Evolutionary conservation across 2,888 invertebrate species (phyloP).

Genomic region (Brachycybe producta): DNA sequence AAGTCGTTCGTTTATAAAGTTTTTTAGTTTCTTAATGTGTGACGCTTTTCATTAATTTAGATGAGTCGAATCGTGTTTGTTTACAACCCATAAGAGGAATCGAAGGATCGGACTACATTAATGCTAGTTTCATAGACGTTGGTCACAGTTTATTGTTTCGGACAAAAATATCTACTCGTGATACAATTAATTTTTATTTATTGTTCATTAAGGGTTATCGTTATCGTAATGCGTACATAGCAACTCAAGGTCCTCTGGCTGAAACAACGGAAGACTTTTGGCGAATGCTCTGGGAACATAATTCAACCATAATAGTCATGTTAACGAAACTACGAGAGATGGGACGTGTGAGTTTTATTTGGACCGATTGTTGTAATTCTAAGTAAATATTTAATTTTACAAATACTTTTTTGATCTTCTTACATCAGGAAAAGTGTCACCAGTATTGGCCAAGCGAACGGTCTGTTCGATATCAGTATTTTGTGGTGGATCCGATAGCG

Average conservation of each 20-base stretch:
- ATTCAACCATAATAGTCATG: constrained; percentile 98
- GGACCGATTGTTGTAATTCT: no score
- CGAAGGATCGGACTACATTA: constrained; percentile 96
- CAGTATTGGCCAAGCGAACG: constrained; percentile 99
- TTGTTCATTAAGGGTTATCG: constrained; percentile 32
- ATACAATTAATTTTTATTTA: not conserved
- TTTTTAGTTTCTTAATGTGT: not conserved
- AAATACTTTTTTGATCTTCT: constrained; percentile 7
- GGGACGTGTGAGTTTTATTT: constrained; percentile 62
- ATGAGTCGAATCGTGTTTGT: constrained; percentile 87
- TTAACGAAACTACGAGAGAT: constrained; percentile 93
- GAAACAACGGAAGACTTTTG: constrained; percentile 98
- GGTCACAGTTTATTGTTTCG: not conserved
- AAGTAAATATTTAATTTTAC: not conserved
- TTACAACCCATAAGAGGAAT: constrained; percentile 75
- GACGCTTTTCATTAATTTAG: constrained; percentile 25
- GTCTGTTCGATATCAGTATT: constrained; percentile 91
- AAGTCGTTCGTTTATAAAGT: not conserved
- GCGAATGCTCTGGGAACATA: constrained; percentile 99
- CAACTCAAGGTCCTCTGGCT: constrained; percentile 91
- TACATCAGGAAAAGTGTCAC: constrained; percentile 85
- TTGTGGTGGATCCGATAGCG: constrained; percentile 97
- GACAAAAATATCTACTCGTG: not conserved
- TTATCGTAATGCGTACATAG: constrained; percentile 84
- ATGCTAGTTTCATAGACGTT: constrained; percentile 92